phyloP scores from a whole-genome alignment of 2,113 vertebrate genomes.

The Alethe castanea region DNA sequence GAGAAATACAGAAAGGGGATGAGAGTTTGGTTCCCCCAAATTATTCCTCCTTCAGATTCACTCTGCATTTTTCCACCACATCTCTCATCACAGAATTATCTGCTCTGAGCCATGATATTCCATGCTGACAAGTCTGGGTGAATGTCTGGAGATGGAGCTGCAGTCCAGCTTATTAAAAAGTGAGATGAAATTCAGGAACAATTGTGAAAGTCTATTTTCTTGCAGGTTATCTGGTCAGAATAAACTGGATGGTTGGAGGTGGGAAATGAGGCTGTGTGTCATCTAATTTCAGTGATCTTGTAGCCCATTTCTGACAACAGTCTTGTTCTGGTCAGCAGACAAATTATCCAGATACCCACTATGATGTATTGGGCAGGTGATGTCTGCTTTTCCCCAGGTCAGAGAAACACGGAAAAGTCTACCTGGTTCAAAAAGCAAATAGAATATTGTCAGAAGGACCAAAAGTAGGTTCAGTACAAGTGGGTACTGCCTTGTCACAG shows the following conservation, averaged over 20 bases:
- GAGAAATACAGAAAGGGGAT: slow-evolving; percentile 19
- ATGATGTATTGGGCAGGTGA: neutral
- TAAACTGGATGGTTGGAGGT: neutral
- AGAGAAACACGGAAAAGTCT: neutral
- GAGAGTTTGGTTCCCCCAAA: slow-evolving; percentile 12
- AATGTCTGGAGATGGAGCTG: neutral
- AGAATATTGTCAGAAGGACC: neutral
- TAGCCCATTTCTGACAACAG: neutral
- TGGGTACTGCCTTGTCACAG: neutral
- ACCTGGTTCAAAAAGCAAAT: neutral
- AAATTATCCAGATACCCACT: neutral
- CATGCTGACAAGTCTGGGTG: neutral
- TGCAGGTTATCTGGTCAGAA: neutral
- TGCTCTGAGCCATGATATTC: neutral
- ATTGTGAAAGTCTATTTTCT: neutral
- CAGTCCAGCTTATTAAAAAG: neutral
- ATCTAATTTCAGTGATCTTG: neutral
- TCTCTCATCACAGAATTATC: neutral
- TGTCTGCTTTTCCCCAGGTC: neutral
- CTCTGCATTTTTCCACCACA: neutral
- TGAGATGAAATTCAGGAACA: neutral
- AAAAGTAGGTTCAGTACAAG: neutral
- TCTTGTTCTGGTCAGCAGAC: neutral
- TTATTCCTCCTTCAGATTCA: neutral
- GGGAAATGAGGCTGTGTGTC: neutral